Conservation (phyloP, 2,888 invertebrate species). For the Thecophora atra region DNA sequence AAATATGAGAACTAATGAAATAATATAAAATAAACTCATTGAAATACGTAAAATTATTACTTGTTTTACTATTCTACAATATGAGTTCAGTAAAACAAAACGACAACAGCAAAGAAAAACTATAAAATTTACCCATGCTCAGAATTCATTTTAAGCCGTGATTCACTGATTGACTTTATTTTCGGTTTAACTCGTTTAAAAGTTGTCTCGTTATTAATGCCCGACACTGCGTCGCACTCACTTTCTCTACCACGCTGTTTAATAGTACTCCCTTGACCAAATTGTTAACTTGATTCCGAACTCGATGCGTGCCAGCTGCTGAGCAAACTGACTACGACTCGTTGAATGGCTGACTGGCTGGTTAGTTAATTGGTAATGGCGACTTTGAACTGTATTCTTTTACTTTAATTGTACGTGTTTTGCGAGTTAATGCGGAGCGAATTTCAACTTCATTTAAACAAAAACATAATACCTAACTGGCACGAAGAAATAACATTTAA, state of each 20-base stretch:
- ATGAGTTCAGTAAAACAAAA: neutral
- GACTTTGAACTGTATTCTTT: conserved; percentile 2
- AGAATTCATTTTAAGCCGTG: conserved; percentile 64
- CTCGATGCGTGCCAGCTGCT: conserved; percentile 11
- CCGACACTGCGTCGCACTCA: conserved; percentile 5
- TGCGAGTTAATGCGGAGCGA: too few species aligned
- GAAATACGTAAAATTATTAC: too few species aligned
- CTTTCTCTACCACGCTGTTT: neutral
- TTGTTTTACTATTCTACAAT: too few species aligned
- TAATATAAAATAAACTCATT: too few species aligned
- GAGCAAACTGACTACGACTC: neutral
- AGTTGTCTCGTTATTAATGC: conserved; percentile 22
- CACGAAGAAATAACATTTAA: too few species aligned
- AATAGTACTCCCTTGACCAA: neutral
- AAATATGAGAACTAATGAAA: neutral
- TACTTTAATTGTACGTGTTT: too few species aligned
- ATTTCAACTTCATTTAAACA: too few species aligned
- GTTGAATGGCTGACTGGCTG: neutral
- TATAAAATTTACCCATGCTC: conserved; percentile 64
- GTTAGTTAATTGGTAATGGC: neutral
- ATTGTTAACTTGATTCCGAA: conserved; percentile 27
- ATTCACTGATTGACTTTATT: conserved; percentile 40
- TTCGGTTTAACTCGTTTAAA: conserved; percentile 28
- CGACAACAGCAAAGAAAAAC: conserved; percentile 20
- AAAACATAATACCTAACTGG: too few species aligned